Percentiles rank a stretch among this genome's conserved stretches.
phyloP scores from a whole-genome alignment of 2,888 invertebrate genomes.

The Ennomos quercinarius region DNA sequence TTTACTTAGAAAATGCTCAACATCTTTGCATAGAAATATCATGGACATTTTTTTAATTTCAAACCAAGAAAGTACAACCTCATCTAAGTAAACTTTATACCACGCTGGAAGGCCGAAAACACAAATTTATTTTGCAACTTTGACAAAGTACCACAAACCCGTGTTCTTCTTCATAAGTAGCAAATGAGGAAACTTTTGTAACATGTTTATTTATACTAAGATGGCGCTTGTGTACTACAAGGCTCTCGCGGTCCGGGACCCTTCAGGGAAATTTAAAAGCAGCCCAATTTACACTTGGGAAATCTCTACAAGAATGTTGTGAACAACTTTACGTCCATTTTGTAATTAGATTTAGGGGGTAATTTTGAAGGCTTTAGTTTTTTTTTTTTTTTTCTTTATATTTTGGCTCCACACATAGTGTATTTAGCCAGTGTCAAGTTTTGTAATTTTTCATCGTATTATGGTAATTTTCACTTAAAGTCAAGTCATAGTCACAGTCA shows the following conservation, averaged over 20 bases:
- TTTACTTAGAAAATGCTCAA: too few relatives aligned
- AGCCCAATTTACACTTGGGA: conserved; percentile 62
- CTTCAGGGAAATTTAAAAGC: conserved; percentile 62
- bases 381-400: too few relatives aligned
- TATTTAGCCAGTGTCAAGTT: too few relatives aligned
- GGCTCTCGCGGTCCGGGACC: conserved; percentile 50
- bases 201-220: conserved; percentile 55
- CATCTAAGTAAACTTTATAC: conserved; percentile 24
- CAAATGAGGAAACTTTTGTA: conserved; percentile 62
- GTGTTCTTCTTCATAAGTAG: conserved; percentile 47
- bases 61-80: conserved; percentile 14
- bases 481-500: too few relatives aligned
- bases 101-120: conserved; percentile 36
- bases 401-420: too few relatives aligned
- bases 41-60: too few relatives aligned
- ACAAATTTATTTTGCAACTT: conserved; percentile 40
- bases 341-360: conserved; percentile 43
- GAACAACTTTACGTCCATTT: conserved; percentile 37
- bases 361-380: too few relatives aligned
- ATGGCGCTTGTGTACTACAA: conserved; percentile 47
- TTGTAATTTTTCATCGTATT: too few relatives aligned
- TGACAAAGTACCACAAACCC: conserved; percentile 39
- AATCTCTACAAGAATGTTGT: conserved; percentile 47
- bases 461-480: too few relatives aligned
- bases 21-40: not conserved